Conservation (phyloP, 1,140 invertebrate genomes). For the Rhyzopertha dominica region DNA sequence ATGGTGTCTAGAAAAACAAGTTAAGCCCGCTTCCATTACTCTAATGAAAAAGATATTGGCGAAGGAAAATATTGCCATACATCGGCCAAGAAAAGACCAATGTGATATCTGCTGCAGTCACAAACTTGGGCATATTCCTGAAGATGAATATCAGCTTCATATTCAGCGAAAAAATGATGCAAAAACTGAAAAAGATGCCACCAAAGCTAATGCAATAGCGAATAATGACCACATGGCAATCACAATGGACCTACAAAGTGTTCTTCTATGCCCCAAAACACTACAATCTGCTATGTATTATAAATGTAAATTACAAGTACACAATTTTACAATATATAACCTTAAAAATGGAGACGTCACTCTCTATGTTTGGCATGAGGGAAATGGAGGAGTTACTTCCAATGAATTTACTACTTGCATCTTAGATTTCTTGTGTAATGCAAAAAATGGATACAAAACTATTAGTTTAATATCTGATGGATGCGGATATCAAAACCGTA, state of each 20-base stretch:
- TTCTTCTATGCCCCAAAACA: constrained; percentile 9
- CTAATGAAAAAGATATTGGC: constrained; percentile 6
- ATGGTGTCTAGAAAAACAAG: constrained; percentile 6
- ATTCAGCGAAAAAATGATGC: constrained; percentile 8
- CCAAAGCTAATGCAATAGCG: not conserved
- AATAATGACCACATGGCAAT: too few species aligned
- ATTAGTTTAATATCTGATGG: not conserved
- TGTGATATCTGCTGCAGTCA: constrained; percentile 11
- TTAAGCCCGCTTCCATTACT: too few species aligned
- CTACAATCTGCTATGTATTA: constrained; percentile 26
- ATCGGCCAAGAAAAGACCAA: constrained; percentile 11
- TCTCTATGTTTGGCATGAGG: constrained; percentile 38
- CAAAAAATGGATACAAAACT: constrained; percentile 4
- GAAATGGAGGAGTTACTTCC: constrained; percentile 31
- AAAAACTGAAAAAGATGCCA: constrained; percentile 9
- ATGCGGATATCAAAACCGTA: not conserved
- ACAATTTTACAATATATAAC: constrained; percentile 32
- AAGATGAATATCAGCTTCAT: constrained; percentile 8
- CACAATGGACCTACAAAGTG: constrained; percentile 12
- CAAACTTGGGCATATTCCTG: constrained; percentile 1
- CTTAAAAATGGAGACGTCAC: constrained; percentile 28
- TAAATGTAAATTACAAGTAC: constrained; percentile 31
- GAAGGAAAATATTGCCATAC: constrained; percentile 12
- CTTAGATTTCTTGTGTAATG: constrained; percentile 16
- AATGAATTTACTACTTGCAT: constrained; percentile 30